Evolutionary conservation across 2,113 vertebrate species (phyloP).

Genomic region (Scytalopus superciliaris): DNA sequence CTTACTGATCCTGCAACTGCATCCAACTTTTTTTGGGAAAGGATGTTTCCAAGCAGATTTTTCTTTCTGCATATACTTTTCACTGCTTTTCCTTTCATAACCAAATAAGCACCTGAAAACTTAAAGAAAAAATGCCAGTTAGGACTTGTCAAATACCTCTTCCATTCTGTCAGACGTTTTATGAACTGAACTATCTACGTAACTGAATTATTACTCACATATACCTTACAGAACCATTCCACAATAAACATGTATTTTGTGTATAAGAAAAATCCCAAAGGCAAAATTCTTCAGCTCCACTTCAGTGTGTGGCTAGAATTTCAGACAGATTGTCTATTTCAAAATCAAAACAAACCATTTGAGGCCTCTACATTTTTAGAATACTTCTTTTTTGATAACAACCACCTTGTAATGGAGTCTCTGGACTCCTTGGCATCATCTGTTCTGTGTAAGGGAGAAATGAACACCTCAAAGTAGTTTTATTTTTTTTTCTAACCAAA

Average conservation of each 20-base stretch:
- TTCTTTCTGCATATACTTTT: background rate
- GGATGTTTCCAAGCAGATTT: background rate
- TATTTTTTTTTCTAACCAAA: background rate
- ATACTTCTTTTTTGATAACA: conserved; percentile 6
- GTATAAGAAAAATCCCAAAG: background rate
- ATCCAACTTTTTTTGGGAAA: background rate
- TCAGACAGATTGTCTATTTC: background rate
- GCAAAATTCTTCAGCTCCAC: background rate
- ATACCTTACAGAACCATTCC: background rate
- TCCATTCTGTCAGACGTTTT: conserved; percentile 43
- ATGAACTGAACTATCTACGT: background rate
- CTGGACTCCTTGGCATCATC: background rate
- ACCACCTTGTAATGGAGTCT: background rate
- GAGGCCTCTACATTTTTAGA: background rate
- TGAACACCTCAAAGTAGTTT: background rate
- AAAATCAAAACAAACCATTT: conserved; percentile 4
- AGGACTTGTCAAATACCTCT: conserved; percentile 59
- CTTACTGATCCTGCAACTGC: background rate
- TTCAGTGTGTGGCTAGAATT: background rate
- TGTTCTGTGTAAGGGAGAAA: background rate
- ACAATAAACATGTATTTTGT: background rate
- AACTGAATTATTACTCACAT: conserved; percentile 33
- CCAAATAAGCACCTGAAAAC: background rate
- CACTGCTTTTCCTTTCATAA: background rate
- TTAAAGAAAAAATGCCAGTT: background rate